phyloP scores from a whole-genome alignment of 1,140 invertebrate genomes.

The Calephelis nemesis region DNA sequence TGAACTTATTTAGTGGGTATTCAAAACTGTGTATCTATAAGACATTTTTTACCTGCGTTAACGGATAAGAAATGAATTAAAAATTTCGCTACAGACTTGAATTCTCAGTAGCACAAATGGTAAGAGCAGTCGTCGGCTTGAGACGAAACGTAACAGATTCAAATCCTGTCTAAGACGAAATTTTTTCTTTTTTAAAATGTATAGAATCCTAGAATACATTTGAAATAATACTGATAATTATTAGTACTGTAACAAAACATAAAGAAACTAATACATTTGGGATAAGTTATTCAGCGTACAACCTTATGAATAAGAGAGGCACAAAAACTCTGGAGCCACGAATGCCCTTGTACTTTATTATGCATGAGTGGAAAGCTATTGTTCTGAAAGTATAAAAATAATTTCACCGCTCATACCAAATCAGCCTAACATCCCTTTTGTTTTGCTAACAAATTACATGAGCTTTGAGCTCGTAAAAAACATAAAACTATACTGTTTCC shows the following conservation, averaged over 20 bases:
- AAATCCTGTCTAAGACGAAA: too few species aligned
- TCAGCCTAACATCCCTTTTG: slow-evolving; percentile 9
- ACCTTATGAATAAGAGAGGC: slow-evolving; percentile 10
- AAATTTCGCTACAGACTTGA: too few species aligned
- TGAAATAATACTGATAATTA: too few species aligned
- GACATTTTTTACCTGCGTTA: too few species aligned
- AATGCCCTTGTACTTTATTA: slow-evolving; percentile 5
- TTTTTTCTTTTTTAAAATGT: too few species aligned
- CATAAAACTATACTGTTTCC: slow-evolving; percentile 17
- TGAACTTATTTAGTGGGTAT: too few species aligned
- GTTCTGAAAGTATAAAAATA: slow-evolving; percentile 15
- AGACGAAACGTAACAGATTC: too few species aligned
- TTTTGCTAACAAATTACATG: slow-evolving; percentile 10
- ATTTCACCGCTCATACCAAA: slow-evolving; percentile 12
- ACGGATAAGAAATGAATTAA: too few species aligned
- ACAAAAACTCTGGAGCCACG: slow-evolving; percentile 2
- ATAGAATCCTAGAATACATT: too few species aligned
- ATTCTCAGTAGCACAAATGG: too few species aligned
- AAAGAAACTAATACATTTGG: neutral
- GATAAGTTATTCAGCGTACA: slow-evolving; percentile 10
- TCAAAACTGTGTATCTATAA: too few species aligned
- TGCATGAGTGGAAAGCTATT: slow-evolving; percentile 13
- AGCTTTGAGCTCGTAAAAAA: slow-evolving; percentile 14
- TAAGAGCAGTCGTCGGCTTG: too few species aligned
- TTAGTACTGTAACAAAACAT: neutral